Base-by-base conservation (phyloP, 1,140 invertebrate genomes). In the Hypothenemus hampei region DNA sequence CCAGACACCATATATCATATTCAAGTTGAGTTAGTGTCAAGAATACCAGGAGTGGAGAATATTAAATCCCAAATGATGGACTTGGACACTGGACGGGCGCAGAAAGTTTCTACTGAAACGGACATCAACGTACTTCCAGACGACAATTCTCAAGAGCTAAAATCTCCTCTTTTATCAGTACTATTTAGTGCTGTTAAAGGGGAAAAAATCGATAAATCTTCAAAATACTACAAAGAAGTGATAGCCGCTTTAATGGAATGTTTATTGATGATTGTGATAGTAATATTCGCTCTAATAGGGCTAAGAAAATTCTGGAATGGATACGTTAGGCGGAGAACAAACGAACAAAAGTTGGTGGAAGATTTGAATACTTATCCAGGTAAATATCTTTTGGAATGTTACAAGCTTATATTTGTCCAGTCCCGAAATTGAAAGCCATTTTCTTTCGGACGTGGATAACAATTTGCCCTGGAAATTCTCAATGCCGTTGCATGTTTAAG, bases 1-100 rank as follows among this genome's bases (percentile, higher is more conserved):
- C 86, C 86, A 10, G 84, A 88, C 62, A 87, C 85, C 11, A 76
- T 86, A 50, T 89, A 88, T 70, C 83, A 86, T 65, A 84, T 89
- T 57, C 84, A 88, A 76, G 86, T 88, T 20, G 78, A 80, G 66
- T 65, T 80, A 7, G 77, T 80, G 5, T 79, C 78, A 52, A 72
- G 76, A 23, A 75, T 74, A 26, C 78, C 77, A 7, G 78, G 77
- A 19, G 75, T 79, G 19, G 77, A 78, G 39, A 80, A 79, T 58
- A 73, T 78, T 45, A 78, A 78, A 65, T 79, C 78, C 4, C 76
- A 80, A 66, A 80, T 78, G 62, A 79, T 80, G 77, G 79, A 78
- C 31, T 73, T 80, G 48, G 78, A 80, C 59, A 80, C 78, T 1
- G 78, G 77, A 52, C 70, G 77, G 51, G 78, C 78, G 22, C 75